Evolutionary conservation across 2,888 invertebrate species (phyloP), one percentile per base, ranked within the genome.

Genomic region (Frankliniella intonsa): DNA sequence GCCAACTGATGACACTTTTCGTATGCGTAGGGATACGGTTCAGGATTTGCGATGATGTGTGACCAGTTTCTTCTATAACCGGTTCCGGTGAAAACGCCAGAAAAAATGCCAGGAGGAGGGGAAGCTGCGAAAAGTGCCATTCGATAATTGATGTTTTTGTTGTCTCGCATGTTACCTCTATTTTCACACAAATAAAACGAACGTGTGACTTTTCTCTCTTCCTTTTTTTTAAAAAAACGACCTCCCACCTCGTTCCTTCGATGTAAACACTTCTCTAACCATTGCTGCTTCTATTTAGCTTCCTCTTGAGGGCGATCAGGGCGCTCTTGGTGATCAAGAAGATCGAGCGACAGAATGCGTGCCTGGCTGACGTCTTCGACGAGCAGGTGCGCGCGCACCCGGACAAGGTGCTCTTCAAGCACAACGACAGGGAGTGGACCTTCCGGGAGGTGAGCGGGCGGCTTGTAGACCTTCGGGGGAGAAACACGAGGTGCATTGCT

Each of bases 261-360:
- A 38, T 38, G 38, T 38, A 38, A 2, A 38, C 38, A 38, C 38
- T 5, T 38, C 5, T 5, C 38, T 38, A 38, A 38, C 38, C 38
- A 38, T 2, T 38, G 38, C 38, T 38, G 38, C 38, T 5, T 38
- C 5, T 38, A 5, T 38, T 38, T 25, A 76, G 69, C 69, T 76
- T 76, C 69, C 25, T 76, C 0, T 1, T 76, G 11, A 76, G 12
- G 69, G 69, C 22, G 9, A 12, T 76, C 25, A 25, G 10, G 69
- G 1, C 22, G 8, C 12, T 8, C 69, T 85, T 90, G 85, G 88
- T 92, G 82, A 92, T 94, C 38, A 91, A 90, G 84, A 88, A 89
- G 14, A 93, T 92, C 86, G 90, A 92, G 83, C 92, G 91, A 83
- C 93, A 92, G 85, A 92, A 95, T 86, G 89, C 91, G 85, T 88